Conservation (phyloP, 2,113 vertebrate species). For the Cricetomys ansorgei region DNA sequence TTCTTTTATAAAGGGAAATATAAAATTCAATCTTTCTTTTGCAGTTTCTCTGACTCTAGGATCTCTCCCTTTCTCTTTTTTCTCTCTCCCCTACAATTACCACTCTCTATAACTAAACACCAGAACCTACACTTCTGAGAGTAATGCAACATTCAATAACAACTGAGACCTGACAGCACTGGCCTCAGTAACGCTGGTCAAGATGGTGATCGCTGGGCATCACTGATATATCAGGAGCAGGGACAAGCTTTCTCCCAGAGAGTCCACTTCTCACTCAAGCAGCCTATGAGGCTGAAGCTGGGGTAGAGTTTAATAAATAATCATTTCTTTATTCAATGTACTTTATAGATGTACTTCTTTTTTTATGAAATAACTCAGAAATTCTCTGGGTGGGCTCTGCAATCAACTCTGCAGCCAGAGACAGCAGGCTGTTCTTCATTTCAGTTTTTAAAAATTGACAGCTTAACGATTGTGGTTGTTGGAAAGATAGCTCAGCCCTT, state of each 20-base stretch:
- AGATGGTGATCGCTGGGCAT: not conserved
- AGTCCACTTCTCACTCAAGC: not conserved
- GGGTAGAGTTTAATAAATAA: not conserved
- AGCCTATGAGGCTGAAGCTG: not conserved
- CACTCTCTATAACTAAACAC: not conserved
- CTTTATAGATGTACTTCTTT: not conserved
- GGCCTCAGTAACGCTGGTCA: not conserved
- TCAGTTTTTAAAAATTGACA: not conserved
- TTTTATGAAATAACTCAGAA: not conserved
- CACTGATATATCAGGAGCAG: not conserved
- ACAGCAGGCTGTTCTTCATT: not conserved
- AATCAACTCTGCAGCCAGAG: not conserved
- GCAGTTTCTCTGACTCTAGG: not conserved
- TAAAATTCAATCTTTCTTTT: not conserved
- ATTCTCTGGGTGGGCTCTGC: not conserved
- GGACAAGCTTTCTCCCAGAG: not conserved
- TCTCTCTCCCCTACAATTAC: not conserved
- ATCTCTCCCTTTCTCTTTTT: not conserved
- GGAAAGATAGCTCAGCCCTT: not conserved
- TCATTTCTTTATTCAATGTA: not conserved
- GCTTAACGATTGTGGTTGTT: not conserved
- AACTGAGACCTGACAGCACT: not conserved
- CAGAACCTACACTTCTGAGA: not conserved
- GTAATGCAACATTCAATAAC: not conserved
- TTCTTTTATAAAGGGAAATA: not conserved